phyloP scores from a whole-genome alignment of 2,113 vertebrate genomes.

The Erythrolamprus reginae region DNA sequence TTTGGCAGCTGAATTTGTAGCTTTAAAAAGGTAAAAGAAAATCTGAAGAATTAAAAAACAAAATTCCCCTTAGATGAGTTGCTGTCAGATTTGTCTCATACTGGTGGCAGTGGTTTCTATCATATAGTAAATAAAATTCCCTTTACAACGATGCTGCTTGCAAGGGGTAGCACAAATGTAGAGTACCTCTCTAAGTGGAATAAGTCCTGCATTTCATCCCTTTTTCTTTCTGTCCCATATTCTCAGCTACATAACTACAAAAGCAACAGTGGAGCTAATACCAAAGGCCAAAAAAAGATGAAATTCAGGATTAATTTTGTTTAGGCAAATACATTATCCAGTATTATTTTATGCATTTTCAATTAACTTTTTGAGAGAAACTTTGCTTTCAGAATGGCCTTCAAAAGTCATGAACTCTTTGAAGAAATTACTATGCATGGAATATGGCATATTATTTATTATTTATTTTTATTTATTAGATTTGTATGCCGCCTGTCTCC shows the following conservation, averaged over 20 bases:
- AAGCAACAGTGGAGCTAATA: neutral
- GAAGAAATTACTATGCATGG: neutral
- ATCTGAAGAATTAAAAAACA: neutral
- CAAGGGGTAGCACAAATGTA: neutral
- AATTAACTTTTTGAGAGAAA: neutral
- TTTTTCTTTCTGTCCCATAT: neutral
- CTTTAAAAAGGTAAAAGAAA: neutral
- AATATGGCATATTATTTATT: neutral
- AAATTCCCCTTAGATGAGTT: neutral
- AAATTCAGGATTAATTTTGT: neutral
- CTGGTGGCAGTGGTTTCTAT: neutral
- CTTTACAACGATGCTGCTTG: neutral
- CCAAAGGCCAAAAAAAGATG: neutral
- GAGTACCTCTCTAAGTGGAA: neutral
- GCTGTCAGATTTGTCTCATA: neutral
- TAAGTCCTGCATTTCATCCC: neutral
- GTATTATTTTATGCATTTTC: neutral
- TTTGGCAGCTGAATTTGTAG: neutral
- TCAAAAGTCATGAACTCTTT: neutral
- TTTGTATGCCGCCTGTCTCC: too few species aligned
- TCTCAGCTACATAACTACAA: neutral
- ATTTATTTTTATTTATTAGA: too few species aligned
- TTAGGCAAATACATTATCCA: neutral
- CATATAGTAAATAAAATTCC: neutral
- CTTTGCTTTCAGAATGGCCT: neutral